phyloP scores from a whole-genome alignment of 2,888 invertebrate genomes.

The Timema cristinae region DNA sequence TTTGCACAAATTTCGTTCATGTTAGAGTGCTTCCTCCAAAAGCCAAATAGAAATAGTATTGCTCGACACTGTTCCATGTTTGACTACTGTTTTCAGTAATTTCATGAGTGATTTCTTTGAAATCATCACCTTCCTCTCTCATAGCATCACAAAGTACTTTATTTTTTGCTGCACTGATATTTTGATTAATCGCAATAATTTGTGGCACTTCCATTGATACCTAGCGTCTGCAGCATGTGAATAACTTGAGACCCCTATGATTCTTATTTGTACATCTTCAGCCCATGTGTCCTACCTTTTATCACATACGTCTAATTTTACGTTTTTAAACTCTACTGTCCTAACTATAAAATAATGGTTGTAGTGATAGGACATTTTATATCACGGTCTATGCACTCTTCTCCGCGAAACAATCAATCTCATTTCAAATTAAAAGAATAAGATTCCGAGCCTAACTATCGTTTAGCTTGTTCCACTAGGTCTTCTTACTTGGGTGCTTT shows the following conservation, averaged over 20 bases:
- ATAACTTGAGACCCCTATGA: neutral
- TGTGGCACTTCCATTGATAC: neutral
- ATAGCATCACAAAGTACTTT: neutral
- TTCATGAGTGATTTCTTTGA: neutral
- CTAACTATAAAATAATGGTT: neutral
- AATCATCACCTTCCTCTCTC: neutral
- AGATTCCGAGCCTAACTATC: neutral
- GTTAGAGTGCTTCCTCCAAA: neutral
- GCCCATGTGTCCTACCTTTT: slow-evolving; percentile 1
- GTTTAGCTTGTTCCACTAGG: neutral
- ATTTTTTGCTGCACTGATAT: neutral
- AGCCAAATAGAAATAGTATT: neutral
- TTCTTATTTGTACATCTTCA: neutral
- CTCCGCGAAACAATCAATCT: neutral
- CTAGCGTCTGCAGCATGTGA: neutral
- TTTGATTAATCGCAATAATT: neutral
- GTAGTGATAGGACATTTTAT: neutral
- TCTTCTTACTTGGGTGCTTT: neutral
- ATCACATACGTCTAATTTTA: neutral
- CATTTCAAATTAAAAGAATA: neutral
- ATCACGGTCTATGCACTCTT: neutral
- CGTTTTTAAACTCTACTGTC: neutral
- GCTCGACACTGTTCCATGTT: neutral
- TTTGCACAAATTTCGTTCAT: neutral
- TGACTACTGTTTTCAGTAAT: neutral